Evolutionary conservation across 1,140 invertebrate species (phyloP).

Genomic region (Temnothorax longispinosus): DNA sequence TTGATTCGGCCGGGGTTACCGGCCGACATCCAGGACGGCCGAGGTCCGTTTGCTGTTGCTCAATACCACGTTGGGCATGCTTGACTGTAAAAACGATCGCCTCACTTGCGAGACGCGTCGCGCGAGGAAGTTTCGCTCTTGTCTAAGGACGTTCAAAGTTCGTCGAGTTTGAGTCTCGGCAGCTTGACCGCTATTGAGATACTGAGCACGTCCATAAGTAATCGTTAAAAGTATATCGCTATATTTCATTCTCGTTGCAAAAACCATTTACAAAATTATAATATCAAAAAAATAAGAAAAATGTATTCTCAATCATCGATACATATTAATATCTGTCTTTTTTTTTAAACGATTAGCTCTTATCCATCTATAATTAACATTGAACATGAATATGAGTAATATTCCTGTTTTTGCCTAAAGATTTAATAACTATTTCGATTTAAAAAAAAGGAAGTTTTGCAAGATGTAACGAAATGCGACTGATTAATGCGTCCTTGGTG

Average conservation of each 20-base stretch:
- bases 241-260: not conserved
- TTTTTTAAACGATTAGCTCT: not conserved
- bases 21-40: conserved; percentile 81
- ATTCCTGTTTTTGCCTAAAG: not conserved
- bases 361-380: not conserved
- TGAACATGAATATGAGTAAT: not conserved
- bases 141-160: not conserved
- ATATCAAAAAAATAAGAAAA: not conserved
- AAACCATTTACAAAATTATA: not conserved
- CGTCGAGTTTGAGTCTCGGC: not conserved
- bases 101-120: conserved; percentile 40
- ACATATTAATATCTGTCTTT: not conserved
- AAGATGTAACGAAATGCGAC: not conserved
- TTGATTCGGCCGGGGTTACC: conserved; percentile 82
- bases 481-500: not conserved
- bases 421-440: not conserved
- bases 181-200: not conserved
- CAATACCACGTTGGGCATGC: conserved; percentile 73
- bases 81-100: conserved; percentile 64
- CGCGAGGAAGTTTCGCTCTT: conserved; percentile 70
- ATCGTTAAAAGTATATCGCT: not conserved
- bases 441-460: not conserved
- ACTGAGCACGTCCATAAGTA: not conserved
- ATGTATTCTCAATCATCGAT: not conserved
- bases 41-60: conserved; percentile 75